Base-by-base conservation (phyloP, 2,888 invertebrate genomes). In the Megaustenia siamemsis region DNA sequence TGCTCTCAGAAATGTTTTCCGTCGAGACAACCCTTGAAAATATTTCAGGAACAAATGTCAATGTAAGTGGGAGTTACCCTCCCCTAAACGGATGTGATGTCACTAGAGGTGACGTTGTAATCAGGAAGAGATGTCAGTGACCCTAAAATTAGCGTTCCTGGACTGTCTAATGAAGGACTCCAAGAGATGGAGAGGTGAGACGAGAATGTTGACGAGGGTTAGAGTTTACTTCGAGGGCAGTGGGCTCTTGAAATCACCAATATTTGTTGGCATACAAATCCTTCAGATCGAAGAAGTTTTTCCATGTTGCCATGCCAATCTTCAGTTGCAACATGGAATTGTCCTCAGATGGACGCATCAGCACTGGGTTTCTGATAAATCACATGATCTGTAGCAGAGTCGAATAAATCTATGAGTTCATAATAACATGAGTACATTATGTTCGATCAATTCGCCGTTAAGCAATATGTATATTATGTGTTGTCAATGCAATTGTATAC, bases 21-120 rank as follows among this genome's bases (percentile, higher is more conserved):
- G 49, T 15, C 73, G n/a, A 71, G 71, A 43, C 71, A 71, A 12
- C n/a, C 12, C 71, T 71, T 43, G 43, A 71, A 71, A 71, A 45
- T 71, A n/a, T 71, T 73, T 32, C 45, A 15, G 12, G 45, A 45
- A 73, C 56, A n/a, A 60, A 28, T 77, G 77, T 77, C 77, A 77
- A 40, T 40, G 60, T 77, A 77, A 77, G 60, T 77, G 77, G 60
- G 77, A 77, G 77, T 77, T 77, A 77, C 28, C 60, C 77, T 56
- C 53, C 77, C 76, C 60, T 77, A 40, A 60, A 63, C 56, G 77
- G 77, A 63, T 77, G 43, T 77, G 43, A 77, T 77, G 77, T 77
- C 77, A 77, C 60, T 63, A 56, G 63, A 77, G 60, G 60, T 60
- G 60, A 40, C 56, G 40, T 40, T 60, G 77, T 60, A 77, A 77